These are phyloP conservation scores for Rotaria magnacalcarata DNA, from an alignment of 2,888 invertebrate genomes.

Conservation along the genomic window DNA sequence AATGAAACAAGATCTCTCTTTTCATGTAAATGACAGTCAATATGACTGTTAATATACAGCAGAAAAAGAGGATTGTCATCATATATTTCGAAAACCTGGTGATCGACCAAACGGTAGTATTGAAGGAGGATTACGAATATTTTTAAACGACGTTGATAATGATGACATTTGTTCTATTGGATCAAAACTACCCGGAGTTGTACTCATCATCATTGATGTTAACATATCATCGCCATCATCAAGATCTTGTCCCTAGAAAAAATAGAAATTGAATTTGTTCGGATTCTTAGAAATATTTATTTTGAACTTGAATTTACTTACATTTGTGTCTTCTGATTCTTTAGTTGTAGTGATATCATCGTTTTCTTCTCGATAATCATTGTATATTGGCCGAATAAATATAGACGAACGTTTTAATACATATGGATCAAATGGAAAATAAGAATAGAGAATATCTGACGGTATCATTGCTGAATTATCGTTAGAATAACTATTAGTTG, in stretches of 20 bases:
- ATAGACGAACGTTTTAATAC: conserved; percentile 66
- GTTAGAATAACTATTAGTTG: not conserved
- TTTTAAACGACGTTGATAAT: not conserved
- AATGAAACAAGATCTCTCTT: not conserved
- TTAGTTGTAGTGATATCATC: not conserved
- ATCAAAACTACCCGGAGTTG: not conserved
- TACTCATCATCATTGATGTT: not conserved
- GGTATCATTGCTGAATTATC: conserved; percentile 25
- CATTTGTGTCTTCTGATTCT: not conserved
- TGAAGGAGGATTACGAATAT: not conserved
- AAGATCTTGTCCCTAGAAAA: not conserved
- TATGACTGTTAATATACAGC: not conserved
- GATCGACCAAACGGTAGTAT: not conserved
- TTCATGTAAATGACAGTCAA: not conserved
- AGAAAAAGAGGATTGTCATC: not conserved
- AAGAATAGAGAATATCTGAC: conserved; percentile 65
- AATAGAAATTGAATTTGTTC: too few relatives aligned
- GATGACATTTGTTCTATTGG: not conserved
- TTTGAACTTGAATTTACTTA: not conserved
- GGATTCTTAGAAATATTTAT: too few relatives aligned
- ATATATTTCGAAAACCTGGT: not conserved
- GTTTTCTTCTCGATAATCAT: conserved; percentile 36
- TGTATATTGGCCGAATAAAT: conserved; percentile 40
- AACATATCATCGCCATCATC: not conserved
- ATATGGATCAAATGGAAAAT: conserved; percentile 88